phyloP scores from a whole-genome alignment of 2,797 vertebrate genomes.

The Prunella strophiata region DNA sequence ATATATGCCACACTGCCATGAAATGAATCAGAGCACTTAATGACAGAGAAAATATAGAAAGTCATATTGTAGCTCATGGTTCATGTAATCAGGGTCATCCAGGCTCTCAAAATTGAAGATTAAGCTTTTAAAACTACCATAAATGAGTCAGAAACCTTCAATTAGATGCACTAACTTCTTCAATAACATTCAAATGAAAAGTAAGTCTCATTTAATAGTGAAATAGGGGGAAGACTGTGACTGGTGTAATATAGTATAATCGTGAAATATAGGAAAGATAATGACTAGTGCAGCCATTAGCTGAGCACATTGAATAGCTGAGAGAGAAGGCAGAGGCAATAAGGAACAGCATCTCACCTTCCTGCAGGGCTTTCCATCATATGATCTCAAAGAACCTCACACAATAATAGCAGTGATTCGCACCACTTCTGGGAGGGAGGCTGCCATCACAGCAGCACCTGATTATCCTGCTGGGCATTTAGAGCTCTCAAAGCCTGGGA shows the following conservation, averaged over 20 bases:
- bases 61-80: not conserved
- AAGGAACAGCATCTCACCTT: constrained; percentile 13
- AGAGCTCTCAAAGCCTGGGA: not conserved
- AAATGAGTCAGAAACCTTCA: constrained; percentile 42
- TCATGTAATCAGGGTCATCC: constrained; percentile 26
- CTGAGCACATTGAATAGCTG: not conserved
- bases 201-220: constrained; percentile 50
- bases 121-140: constrained; percentile 40
- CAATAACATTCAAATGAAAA: constrained; percentile 52
- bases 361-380: constrained; percentile 30
- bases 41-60: constrained; percentile 11
- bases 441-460: not conserved
- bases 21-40: constrained; percentile 46
- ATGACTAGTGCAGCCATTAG: constrained; percentile 50
- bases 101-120: constrained; percentile 35
- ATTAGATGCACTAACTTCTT: constrained; percentile 25
- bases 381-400: not conserved
- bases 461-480: not conserved
- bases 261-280: constrained; percentile 44
- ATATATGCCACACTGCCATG: not conserved
- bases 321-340: not conserved
- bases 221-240: constrained; percentile 22
- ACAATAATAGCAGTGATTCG: not conserved
- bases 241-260: constrained; percentile 37
- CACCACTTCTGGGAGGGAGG: not conserved